phyloP scores from a whole-genome alignment of 2,888 invertebrate species.

The Aporophyla lueneburgensis region DNA sequence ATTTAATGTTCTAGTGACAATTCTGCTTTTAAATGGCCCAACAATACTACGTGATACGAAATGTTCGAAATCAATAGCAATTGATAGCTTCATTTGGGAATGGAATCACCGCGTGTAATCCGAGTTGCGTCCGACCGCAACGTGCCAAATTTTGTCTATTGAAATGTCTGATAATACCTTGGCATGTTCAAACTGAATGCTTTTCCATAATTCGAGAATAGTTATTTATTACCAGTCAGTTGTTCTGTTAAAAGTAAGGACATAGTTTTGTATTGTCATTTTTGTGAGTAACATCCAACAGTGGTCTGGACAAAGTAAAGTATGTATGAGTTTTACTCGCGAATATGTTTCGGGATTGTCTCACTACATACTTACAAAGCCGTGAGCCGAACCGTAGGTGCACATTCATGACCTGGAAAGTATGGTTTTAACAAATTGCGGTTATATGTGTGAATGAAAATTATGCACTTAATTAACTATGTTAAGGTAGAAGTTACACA shows the following conservation, averaged over 20 bases:
- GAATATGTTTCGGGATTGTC: constrained; percentile 12
- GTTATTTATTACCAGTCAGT: neutral
- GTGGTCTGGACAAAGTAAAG: constrained; percentile 2
- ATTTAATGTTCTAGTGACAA: constrained; percentile 3
- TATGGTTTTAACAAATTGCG: neutral
- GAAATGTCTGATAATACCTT: constrained; percentile 52
- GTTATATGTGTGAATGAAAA: neutral
- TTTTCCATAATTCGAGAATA: constrained; percentile 18
- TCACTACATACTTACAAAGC: neutral
- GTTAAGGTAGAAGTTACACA: neutral
- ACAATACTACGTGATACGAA: constrained; percentile 32
- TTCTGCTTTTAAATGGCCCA: constrained; percentile 25
- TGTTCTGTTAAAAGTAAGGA: neutral
- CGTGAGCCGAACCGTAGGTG: neutral
- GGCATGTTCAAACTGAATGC: constrained; percentile 20
- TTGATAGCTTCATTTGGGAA: constrained; percentile 65
- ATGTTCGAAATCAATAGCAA: constrained; percentile 55
- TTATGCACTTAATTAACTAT: constrained; percentile 8
- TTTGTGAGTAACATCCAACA: constrained; percentile 9
- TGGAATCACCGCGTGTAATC: constrained; percentile 60
- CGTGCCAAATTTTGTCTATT: constrained; percentile 63
- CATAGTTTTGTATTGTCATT: constrained; percentile 20
- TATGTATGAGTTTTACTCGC: constrained; percentile 20
- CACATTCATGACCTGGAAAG: constrained; percentile 6
- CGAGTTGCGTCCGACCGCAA: constrained; percentile 56